Evolutionary conservation across 2,113 vertebrate species (phyloP), one percentile per base, ranked within the genome.

Genomic region (Dipodomys stephensi): DNA sequence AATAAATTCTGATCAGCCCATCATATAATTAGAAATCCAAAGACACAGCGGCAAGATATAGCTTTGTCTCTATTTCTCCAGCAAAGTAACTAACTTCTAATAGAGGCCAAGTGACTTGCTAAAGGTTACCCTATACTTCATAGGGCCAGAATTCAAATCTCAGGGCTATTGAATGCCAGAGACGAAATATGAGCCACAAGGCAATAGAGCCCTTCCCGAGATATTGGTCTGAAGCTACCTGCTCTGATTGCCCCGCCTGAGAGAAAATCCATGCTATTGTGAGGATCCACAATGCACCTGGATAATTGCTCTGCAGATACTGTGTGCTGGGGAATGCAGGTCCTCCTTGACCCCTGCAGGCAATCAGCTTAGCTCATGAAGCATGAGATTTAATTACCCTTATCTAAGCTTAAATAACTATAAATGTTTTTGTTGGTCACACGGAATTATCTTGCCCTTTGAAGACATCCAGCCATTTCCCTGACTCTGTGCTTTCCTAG

Each of bases 401-500:
- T 96, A 97, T 95, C 97, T 96, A 95, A 95, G 93, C 86, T 96
- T 97, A 97, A 97, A 96, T 96, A 96, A 95, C 96, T 96, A 88
- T 96, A 96, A 97, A 94, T 91, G 86, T 96, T 96, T 95, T 95
- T 96, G 95, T 96, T 97, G 95, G 94, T 95, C 95, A 96, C 94
- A 95, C 9, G 19, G 35, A 93, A 96, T 97, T 96, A 96, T 95
- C 86, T 93, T 20, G 20, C 88, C 94, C 96, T 96, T 92, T 95
- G 86, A 88, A 88, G 95, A 88, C 68, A 93, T 35, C 46, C 82
- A 77, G 90, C 25, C 64, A 19, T 95, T 93, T 90, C 65, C 93
- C 94, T 96, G 95, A 95, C 95, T 95, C 82, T 5, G 46, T 79
- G 71, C 74, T 97, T 94, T 88, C 72, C 92, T 57, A 19, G 77